Conservation (phyloP, 2,113 vertebrate genomes). For the Hemiscyllium ocellatum region DNA sequence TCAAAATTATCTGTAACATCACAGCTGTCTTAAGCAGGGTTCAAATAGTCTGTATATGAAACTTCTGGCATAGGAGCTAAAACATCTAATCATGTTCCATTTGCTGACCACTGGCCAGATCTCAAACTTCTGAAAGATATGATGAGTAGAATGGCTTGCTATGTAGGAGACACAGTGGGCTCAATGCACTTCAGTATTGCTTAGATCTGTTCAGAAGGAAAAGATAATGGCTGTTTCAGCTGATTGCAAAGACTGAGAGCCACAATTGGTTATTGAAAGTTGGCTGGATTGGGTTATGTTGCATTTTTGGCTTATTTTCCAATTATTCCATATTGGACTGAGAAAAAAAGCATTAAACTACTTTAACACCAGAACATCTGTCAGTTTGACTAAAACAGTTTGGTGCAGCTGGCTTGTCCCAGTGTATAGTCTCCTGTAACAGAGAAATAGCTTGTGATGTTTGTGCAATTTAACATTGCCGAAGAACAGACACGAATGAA, state of each 20-base stretch:
- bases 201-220: not conserved
- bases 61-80: not conserved
- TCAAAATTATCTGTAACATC: conserved; percentile 26
- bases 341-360: not conserved
- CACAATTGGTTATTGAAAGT: conserved; percentile 13
- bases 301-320: not conserved
- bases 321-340: not conserved
- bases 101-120: not conserved
- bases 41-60: not conserved
- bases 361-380: conserved; percentile 20
- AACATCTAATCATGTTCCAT: not conserved
- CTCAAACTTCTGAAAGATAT: not conserved
- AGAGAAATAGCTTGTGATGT: not conserved
- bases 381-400: conserved; percentile 24
- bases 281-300: conserved; percentile 20
- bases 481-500: not conserved
- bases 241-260: not conserved
- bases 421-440: not conserved
- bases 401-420: not conserved
- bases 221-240: conserved; percentile 4
- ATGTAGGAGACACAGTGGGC: too few species aligned
- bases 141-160: not conserved
- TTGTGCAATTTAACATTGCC: not conserved
- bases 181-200: not conserved
- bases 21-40: conserved; percentile 18